Percentiles rank a stretch among this genome's conserved stretches.
These are phyloP conservation scores for Uromys caudimaculatus DNA, from an alignment of 2,797 vertebrate genomes.

Conservation along the genomic window DNA sequence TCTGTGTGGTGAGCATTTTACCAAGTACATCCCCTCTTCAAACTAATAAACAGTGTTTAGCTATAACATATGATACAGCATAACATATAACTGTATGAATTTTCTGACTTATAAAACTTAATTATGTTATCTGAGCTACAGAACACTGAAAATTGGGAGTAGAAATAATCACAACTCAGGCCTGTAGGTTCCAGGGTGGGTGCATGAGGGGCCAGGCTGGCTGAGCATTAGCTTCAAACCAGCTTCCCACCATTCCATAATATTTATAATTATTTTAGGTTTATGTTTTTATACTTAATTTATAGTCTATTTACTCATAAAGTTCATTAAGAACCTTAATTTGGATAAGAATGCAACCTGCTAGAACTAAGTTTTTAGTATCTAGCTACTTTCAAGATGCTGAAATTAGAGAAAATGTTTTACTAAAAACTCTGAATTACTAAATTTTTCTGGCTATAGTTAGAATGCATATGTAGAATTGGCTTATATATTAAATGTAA, in stretches of 20 bases:
- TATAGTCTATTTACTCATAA: slow-evolving; percentile 27
- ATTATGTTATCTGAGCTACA: slow-evolving; percentile 29
- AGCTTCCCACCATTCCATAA: background rate
- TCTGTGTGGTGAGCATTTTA: background rate
- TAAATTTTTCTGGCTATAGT: background rate
- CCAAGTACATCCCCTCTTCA: background rate
- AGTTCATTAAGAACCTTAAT: slow-evolving; percentile 8
- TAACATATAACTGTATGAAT: slow-evolving; percentile 4
- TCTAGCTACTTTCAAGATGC: slow-evolving; percentile 12
- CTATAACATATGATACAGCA: background rate
- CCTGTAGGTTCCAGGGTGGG: background rate
- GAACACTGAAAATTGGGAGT: background rate
- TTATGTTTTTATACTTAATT: slow-evolving; percentile 1
- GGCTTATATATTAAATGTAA: background rate
- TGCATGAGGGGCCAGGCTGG: background rate
- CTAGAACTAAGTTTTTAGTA: slow-evolving; percentile 47
- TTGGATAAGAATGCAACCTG: background rate
- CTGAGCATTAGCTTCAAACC: background rate
- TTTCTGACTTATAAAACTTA: slow-evolving; percentile 42
- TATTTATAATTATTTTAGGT: background rate
- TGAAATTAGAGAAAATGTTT: slow-evolving; percentile 19
- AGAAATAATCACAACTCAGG: background rate
- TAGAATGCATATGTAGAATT: slow-evolving; percentile 17
- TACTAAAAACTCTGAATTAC: background rate
- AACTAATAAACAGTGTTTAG: background rate